Evolutionary conservation across 2,888 invertebrate species (phyloP), one percentile per base, ranked within the genome.

Genomic region (Drosophila rubida): DNA sequence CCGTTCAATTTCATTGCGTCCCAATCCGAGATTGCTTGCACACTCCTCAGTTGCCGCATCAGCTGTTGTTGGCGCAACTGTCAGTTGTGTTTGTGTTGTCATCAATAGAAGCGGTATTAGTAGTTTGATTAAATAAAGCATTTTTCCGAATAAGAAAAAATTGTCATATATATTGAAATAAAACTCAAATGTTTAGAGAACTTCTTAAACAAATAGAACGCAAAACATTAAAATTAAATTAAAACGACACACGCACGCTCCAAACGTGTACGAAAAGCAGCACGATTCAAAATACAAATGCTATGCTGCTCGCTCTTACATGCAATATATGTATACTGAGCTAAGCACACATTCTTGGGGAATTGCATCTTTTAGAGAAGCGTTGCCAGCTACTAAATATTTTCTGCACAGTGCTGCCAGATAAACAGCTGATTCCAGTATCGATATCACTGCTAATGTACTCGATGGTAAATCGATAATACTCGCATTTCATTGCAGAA

Each of bases 1-100:
- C 58, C 92, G 90, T 75, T 93, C 91, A 54, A 92, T 93, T 89
- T 89, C 93, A 90, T 41, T 81, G 53, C 87, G 89, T 16, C 75
- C 69, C 44, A 88, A 27, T 14, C 63, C 27, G 9, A 27, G 9
- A 9, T 4, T 27, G 27, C 9, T 66, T 30, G 71, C 73, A 67
- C 91, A 91, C 22, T 54, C 60, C 46, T 27, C 3, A 27, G 27
- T 3, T 9, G 11, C 57, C 4, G 30, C 57, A 61, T 63, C 80
- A 76, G 85, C 78, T 62, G 58, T 77, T 60, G 19, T 77, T 60
- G 19, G 46, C 13, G 54, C 41, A 32, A 13, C 7, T 46, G 32
- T 4, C 23, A 61, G 19, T 39, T 39, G 39, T n/a, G 42, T 1
- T 23, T 30, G 42, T 32, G n/a, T 32, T n/a, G 32, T 32, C 32